Evolutionary conservation across 1,140 invertebrate genomes (phyloP).

Genomic region (Schlechtendalia chinensis): DNA sequence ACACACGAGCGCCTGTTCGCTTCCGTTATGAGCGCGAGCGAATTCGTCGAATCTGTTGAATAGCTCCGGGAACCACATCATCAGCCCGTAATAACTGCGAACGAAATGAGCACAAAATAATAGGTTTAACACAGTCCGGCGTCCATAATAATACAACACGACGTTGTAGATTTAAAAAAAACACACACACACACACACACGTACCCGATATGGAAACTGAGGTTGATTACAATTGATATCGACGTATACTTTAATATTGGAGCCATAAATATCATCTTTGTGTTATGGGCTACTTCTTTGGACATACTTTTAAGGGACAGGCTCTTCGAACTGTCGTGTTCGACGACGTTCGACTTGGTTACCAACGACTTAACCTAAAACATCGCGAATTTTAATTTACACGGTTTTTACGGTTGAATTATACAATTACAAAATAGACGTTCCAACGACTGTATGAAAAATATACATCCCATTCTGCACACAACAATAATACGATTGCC

Average conservation of each 20-base stretch:
- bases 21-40: constrained; percentile 62
- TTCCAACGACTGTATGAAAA: too few relatives aligned
- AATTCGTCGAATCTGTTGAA: constrained; percentile 73
- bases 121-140: too few relatives aligned
- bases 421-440: not conserved
- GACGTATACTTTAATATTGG: constrained; percentile 77
- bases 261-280: constrained; percentile 73
- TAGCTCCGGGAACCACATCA: constrained; percentile 81
- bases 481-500: too few relatives aligned
- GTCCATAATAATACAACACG: too few relatives aligned
- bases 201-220: constrained; percentile 83
- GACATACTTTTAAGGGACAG: constrained; percentile 33
- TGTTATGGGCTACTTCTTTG: constrained; percentile 62
- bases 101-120: too few relatives aligned
- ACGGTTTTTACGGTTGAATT: too few relatives aligned
- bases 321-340: constrained; percentile 32
- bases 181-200: constrained; percentile 50
- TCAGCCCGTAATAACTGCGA: constrained; percentile 73
- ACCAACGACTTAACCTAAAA: constrained; percentile 36
- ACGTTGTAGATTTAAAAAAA: too few relatives aligned
- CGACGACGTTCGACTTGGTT: constrained; percentile 11
- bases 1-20: constrained; percentile 66
- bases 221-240: constrained; percentile 81
- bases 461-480: too few relatives aligned
- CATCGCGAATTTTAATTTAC: too few relatives aligned